Percentiles rank a stretch among this genome's conserved stretches.
Conservation (phyloP, 2,888 invertebrate species). For the Eledone cirrhosa region DNA sequence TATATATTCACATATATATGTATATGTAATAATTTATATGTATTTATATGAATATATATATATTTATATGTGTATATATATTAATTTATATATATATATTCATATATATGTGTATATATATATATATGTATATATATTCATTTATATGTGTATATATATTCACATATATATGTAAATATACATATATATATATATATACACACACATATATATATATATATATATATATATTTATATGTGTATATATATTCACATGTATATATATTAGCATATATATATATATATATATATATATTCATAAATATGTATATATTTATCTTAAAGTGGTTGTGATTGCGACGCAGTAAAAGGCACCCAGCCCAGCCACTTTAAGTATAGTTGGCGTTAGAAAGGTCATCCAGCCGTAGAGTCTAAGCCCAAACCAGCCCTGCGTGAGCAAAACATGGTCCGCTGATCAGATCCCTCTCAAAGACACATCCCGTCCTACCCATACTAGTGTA, state of each 20-base stretch:
- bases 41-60: neutral
- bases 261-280: too few relatives aligned
- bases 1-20: neutral
- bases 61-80: neutral
- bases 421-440: too few relatives aligned
- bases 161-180: neutral
- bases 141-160: neutral
- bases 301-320: slow-evolving; percentile 20
- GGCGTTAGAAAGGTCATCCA: too few relatives aligned
- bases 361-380: too few relatives aligned
- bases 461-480: too few relatives aligned
- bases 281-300: slow-evolving; percentile 24
- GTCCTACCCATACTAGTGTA: too few relatives aligned
- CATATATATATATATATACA: slow-evolving; percentile 5
- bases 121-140: slow-evolving; percentile 5
- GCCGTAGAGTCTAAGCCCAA: too few relatives aligned
- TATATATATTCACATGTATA: neutral
- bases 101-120: neutral
- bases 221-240: neutral
- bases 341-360: neutral
- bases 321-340: neutral
- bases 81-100: neutral
- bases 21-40: too few relatives aligned
- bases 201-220: neutral
- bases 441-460: too few relatives aligned